Base-by-base conservation (phyloP, 92 coral and sea anemone genomes). In the Hydrozoanthus gracilis region DNA sequence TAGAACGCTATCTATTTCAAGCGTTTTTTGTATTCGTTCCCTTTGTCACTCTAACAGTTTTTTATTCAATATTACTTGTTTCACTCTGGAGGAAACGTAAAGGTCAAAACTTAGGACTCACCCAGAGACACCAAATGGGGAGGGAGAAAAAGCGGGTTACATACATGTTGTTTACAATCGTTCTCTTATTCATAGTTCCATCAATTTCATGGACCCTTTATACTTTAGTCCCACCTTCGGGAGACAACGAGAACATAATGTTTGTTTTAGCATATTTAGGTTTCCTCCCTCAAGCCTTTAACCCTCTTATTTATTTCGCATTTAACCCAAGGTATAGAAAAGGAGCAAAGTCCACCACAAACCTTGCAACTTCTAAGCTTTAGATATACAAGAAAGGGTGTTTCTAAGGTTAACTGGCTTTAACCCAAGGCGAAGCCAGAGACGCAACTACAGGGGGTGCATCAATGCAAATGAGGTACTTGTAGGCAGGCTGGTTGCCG, bases 91-190 rank as follows among this genome's bases (percentile, higher is more conserved):
- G 44, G 27, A 54, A 52, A 56, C 54, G 14, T 5, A 7, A 4
- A 18, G 44, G 6, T 51, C 62, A n/a, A 14, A 47, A 76, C 3
- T 6, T 76, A 51, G 82, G 82, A 9, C 15, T 12, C 7, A 27
- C 20, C 51, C 65, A 76, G 35, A 51, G 45, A 20, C 16, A 39
- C 15, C 82, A 56, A 16, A 27, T 54, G 64, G 64, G 8, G 13
- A 54, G 45, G 61, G 82, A 76, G 9, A 45, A 27, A 17, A 76
- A 45, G 13, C 61, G 64, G 15, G 64, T 76, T 2, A 35, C 64
- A 0, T 76, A 18, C 18, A 52, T 76, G 82, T 18, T 76, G 18
- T 18, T 76, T 35, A 17, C 82, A 17, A 45, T 76, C 12, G 82
- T 76, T 6, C 14, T 54, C 8, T n/a, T 52, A 18, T 54, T 56